These are phyloP conservation scores for Drosophila mettleri DNA, from an alignment of 2,888 invertebrate species.

Conservation along the genomic window DNA sequence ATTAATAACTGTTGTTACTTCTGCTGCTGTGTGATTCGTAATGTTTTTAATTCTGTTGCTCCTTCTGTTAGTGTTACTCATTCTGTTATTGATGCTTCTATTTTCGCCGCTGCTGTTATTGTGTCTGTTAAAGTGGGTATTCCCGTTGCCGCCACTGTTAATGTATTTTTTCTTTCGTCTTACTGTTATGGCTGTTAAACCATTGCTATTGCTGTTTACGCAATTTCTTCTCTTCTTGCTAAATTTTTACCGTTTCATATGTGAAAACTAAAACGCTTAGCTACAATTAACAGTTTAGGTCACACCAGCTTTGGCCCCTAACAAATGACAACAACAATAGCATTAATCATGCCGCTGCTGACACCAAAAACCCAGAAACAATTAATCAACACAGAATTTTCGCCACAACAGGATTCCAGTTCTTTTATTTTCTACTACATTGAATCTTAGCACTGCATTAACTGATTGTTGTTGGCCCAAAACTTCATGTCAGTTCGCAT, in stretches of 20 bases:
- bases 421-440: neutral
- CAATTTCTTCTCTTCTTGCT: neutral
- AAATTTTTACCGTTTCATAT: conserved; percentile 41
- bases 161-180: too few relatives aligned
- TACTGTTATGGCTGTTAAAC: neutral
- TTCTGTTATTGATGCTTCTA: neutral
- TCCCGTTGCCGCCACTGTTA: neutral
- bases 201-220: neutral
- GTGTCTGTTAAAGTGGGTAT: too few relatives aligned
- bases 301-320: conserved; percentile 25
- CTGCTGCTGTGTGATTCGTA: neutral
- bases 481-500: conserved; percentile 73
- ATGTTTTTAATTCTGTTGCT: neutral
- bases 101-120: neutral
- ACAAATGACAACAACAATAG: conserved; percentile 38
- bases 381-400: conserved; percentile 58
- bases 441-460: conserved; percentile 54
- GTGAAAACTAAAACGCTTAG: conserved; percentile 75
- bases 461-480: conserved; percentile 63
- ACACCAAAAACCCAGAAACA: conserved; percentile 56
- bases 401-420: neutral
- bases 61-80: neutral
- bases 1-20: neutral
- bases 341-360: conserved; percentile 64
- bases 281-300: conserved; percentile 75